Base-by-base conservation (phyloP, 2,113 vertebrate genomes). In the Elanus axillaris region DNA sequence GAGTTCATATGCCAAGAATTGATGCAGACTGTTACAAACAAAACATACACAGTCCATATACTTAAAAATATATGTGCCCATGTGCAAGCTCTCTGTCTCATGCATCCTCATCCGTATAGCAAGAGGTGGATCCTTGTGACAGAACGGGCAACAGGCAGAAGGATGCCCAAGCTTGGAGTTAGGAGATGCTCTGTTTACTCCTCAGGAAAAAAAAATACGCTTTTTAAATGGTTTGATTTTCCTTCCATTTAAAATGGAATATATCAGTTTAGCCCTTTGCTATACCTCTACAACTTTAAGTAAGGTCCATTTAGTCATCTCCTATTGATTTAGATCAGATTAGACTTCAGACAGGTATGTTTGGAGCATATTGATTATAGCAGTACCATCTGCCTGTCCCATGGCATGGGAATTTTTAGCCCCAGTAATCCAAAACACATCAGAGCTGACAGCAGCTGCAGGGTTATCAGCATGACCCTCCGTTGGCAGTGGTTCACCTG, bases 141-240 rank as follows among this genome's bases (percentile, higher is more conserved):
- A 64, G 67, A 50, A 68, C 2, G 3, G 23, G 42, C 36, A 78
- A 48, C 74, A 85, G 63, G 82, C 16, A 3, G 50, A 92, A 86
- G 64, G 71, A 68, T 82, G 58, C 52, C 79, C 3, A 0, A 53
- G 38, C 79, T 76, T 52, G 38, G 32, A 88, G 43, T 77, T 53
- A 67, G 3, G 12, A 91, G 67, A 90, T 67, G 66, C 17, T 59
- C 45, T 81, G 58, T 82, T 90, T 72, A 67, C 52, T 92, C 55
- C 47, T 68, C 5, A 40, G 25, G 34, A 77, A 69, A 88, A 97
- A 97, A 96, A 93, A 78, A 91, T 32, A 94, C 5, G 22, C 78
- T 94, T 93, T 93, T 52, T 62, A 76, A 75, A 92, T 80, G 63
- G 55, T 82, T 96, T 97, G 43, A 66, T 97, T 96, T 96, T 88